A percentile compares a stretch with the other conserved stretches of the same genome.
These are phyloP conservation scores for Ormia ochracea DNA, from an alignment of 2,888 invertebrate species.

Conservation along the genomic window DNA sequence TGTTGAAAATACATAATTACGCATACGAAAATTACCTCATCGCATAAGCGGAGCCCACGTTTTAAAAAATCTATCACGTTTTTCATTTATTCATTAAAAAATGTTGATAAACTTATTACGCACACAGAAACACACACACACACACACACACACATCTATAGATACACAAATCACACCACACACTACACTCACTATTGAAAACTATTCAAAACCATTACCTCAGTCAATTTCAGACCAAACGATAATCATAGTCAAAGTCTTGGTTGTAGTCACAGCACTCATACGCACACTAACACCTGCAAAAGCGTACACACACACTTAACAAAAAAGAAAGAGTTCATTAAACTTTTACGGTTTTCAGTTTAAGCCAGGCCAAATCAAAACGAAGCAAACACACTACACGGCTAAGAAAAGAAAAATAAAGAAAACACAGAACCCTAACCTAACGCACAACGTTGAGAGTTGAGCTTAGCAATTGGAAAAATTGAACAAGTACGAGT, in stretches of 20 bases:
- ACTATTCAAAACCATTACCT: constrained; percentile 22
- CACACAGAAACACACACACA: neutral
- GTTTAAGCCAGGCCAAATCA: constrained; percentile 50
- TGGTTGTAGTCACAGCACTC: neutral
- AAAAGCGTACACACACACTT: neutral
- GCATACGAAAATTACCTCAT: constrained; percentile 46
- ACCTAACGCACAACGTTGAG: constrained; percentile 53
- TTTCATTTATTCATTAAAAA: neutral
- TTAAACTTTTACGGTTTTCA: constrained; percentile 46
- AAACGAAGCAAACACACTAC: constrained; percentile 34
- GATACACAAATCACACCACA: no score
- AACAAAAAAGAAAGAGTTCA: constrained; percentile 34
- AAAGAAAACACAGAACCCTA: constrained; percentile 37
- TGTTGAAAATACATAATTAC: constrained; percentile 8
- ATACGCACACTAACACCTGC: constrained; percentile 4
- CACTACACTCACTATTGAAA: neutral
- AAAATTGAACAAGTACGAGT: neutral
- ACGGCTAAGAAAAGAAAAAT: neutral
- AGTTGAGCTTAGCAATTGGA: constrained; percentile 36
- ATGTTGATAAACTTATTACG: constrained; percentile 14
- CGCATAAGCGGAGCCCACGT: constrained; percentile 27
- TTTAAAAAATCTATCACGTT: constrained; percentile 55
- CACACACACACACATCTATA: neutral
- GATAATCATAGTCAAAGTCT: constrained; percentile 35
- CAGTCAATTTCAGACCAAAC: constrained; percentile 30